Conservation (phyloP, 2,113 vertebrate species). For the Pituophis catenifer region DNA sequence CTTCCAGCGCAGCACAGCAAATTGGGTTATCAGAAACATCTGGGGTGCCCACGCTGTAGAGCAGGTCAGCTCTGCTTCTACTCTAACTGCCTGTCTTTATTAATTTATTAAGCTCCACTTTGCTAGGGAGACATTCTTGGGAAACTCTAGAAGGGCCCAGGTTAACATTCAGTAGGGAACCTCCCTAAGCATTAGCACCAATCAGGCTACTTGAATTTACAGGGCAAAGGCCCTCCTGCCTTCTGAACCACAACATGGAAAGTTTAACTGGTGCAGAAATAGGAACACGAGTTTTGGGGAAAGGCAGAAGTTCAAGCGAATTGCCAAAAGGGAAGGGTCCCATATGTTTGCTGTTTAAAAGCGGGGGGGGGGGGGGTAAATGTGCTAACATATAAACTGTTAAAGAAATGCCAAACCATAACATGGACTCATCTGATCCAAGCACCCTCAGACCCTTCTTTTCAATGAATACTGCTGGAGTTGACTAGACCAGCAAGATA, state of each 20-base stretch:
- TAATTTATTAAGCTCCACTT: slow-evolving; percentile 40
- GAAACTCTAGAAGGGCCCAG: not conserved
- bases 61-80: slow-evolving; percentile 59
- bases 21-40: slow-evolving; percentile 69
- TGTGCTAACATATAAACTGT: not conserved
- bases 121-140: slow-evolving; percentile 20
- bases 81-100: slow-evolving; percentile 66
- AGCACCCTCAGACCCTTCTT: not conserved
- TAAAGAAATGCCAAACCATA: not conserved
- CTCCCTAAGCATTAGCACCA: not conserved
- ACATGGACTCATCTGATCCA: not conserved
- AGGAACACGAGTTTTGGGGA: rapidly evolving
- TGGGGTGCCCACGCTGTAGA: slow-evolving; percentile 65
- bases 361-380: not conserved
- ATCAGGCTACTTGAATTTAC: not conserved
- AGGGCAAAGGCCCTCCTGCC: not conserved
- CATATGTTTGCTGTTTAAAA: not conserved
- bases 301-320: not conserved
- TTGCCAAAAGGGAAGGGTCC: not conserved
- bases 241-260: not conserved
- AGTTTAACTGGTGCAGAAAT: rapidly evolving
- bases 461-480: not conserved
- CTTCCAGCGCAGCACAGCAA: slow-evolving; percentile 53
- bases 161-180: rapidly evolving
- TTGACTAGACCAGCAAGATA: not conserved